A percentile compares a stretch with the other conserved stretches of the same genome.
Conservation (phyloP, 2,797 vertebrate genomes). For the Rhinella marina region DNA sequence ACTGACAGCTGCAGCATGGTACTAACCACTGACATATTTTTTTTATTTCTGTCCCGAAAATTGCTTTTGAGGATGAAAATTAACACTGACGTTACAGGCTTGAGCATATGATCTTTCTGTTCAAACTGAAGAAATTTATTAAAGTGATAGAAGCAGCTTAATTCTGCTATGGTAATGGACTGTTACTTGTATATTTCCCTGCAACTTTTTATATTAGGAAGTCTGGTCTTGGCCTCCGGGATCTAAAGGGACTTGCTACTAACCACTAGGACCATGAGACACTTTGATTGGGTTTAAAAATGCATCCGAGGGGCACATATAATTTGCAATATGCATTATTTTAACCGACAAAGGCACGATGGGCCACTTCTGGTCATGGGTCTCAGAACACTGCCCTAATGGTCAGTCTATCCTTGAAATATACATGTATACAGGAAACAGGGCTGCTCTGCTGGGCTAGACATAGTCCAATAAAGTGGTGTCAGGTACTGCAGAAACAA, state of each 20-base stretch:
- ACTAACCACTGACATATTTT: slow-evolving; percentile 14
- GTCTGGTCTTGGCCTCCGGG: too few relatives aligned
- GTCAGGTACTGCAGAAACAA: neutral
- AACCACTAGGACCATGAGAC: neutral
- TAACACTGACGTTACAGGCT: neutral
- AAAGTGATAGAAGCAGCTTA: neutral
- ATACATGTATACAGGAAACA: neutral
- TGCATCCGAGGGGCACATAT: neutral
- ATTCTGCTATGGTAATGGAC: neutral
- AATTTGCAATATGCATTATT: neutral
- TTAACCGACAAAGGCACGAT: too few relatives aligned
- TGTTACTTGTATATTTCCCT: neutral
- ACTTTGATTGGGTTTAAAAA: neutral
- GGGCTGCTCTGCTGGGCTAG: too few relatives aligned
- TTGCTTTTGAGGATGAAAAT: slow-evolving; percentile 29
- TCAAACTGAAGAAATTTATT: neutral
- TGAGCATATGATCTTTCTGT: neutral
- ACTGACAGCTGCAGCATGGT: neutral
- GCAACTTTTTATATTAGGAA: neutral
- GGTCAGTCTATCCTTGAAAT: neutral
- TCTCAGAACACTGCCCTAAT: neutral
- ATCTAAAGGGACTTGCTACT: too few relatives aligned
- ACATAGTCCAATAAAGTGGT: too few relatives aligned
- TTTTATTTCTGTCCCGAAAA: neutral
- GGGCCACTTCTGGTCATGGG: too few relatives aligned